phyloP scores from a whole-genome alignment of 2,888 invertebrate species.

The Drosophila cognata region DNA sequence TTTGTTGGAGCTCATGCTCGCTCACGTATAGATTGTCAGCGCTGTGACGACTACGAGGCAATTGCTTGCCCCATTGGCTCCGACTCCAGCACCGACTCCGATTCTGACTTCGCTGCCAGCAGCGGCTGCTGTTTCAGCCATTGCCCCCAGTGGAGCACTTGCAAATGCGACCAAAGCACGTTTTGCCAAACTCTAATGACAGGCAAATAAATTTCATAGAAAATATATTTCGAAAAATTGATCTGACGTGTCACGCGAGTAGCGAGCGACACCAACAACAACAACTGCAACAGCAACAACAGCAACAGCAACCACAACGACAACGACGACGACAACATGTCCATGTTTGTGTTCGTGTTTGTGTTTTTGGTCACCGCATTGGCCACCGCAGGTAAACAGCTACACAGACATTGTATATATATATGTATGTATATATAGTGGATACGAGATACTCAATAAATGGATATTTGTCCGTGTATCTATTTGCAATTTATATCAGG shows the following conservation, averaged over 20 bases:
- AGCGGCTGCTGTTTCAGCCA: constrained; percentile 32
- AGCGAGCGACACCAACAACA: constrained; percentile 1
- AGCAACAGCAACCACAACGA: constrained; percentile 2
- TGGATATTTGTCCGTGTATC: constrained; percentile 33
- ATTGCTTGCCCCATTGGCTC: background rate
- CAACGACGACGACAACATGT: constrained; percentile 16
- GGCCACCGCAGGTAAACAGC: constrained; percentile 19
- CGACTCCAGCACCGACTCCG: background rate
- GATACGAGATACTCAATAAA: constrained; percentile 36
- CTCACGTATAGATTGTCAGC: constrained; percentile 61
- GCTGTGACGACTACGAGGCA: constrained; percentile 13
- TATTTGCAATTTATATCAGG: constrained; percentile 27
- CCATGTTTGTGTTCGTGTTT: constrained; percentile 1
- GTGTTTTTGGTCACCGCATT: constrained; percentile 18
- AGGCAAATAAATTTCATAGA: constrained; percentile 82
- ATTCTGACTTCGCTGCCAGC: constrained; percentile 10
- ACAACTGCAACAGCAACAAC: constrained; percentile 1
- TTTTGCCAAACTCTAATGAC: constrained; percentile 81
- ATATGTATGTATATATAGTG: background rate
- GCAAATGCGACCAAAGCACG: constrained; percentile 78
- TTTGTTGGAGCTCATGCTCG: constrained; percentile 46
- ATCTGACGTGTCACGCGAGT: constrained; percentile 83
- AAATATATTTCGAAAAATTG: constrained; percentile 83
- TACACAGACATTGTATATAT: background rate
- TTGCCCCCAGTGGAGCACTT: constrained; percentile 74